Conservation (phyloP, 2,888 invertebrate genomes). For the Drosophila phalerata region DNA sequence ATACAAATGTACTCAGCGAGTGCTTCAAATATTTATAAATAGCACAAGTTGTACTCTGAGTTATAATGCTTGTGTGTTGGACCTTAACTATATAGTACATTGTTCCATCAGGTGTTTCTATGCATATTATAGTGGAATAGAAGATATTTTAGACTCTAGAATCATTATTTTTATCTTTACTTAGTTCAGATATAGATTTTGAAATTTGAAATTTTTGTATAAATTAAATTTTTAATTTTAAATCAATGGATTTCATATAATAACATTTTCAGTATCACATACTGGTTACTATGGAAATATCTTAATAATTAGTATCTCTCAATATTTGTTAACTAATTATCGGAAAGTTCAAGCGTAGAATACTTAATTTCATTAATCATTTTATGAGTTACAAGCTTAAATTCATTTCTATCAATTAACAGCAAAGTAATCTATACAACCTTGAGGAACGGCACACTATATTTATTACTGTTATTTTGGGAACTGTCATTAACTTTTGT, state of each 20-base stretch:
- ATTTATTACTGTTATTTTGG: conserved; percentile 16
- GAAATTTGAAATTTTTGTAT: neutral
- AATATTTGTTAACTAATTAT: neutral
- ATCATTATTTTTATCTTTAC: neutral
- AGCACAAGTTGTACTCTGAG: conserved; percentile 31
- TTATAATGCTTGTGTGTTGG: conserved; percentile 13
- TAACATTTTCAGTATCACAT: neutral
- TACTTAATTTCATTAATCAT: conserved; percentile 25
- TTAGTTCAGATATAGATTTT: neutral
- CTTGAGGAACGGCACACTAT: conserved; percentile 15
- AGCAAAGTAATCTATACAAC: conserved; percentile 14
- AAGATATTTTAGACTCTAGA: neutral
- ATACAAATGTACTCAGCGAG: conserved; percentile 24
- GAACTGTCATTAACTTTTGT: conserved; percentile 1
- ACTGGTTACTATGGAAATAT: neutral
- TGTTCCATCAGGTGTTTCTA: conserved; percentile 19
- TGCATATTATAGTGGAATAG: conserved; percentile 1
- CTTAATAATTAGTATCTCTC: neutral
- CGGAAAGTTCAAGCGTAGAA: conserved; percentile 7
- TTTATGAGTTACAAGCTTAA: conserved; percentile 25
- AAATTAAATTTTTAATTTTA: neutral
- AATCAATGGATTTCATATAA: neutral
- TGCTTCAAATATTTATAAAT: conserved; percentile 36
- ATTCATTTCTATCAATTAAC: conserved; percentile 31
- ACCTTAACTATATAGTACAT: neutral